These are phyloP conservation scores for Musca vetustissima DNA, from an alignment of 1,140 invertebrate species.

Conservation along the genomic window DNA sequence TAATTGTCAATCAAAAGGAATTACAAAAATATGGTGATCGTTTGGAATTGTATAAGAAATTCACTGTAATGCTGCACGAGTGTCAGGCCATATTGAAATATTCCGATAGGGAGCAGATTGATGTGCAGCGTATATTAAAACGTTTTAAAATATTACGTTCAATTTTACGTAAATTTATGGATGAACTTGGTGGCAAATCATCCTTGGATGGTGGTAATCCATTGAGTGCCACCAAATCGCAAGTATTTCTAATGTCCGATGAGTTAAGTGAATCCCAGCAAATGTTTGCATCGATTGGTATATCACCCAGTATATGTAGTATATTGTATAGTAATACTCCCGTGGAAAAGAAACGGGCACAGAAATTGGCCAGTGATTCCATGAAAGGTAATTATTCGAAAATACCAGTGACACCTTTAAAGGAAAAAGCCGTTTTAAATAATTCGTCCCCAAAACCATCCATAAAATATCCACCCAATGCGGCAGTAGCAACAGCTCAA, in stretches of 20 bases:
- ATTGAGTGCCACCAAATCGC: not conserved
- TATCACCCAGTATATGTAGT: slow-evolving; percentile 33
- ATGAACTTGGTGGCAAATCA: not conserved
- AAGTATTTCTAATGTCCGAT: slow-evolving; percentile 25
- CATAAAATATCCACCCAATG: not conserved
- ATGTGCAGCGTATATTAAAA: slow-evolving; percentile 42
- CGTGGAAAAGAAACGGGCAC: not conserved
- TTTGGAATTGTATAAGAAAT: slow-evolving; percentile 40
- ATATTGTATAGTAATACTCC: slow-evolving; percentile 39
- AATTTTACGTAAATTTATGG: slow-evolving; percentile 39
- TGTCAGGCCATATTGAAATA: slow-evolving; percentile 49
- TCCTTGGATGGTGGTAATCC: not conserved
- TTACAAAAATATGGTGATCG: slow-evolving; percentile 30
- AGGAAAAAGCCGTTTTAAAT: not conserved
- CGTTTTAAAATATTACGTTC: slow-evolving; percentile 50
- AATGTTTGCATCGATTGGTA: slow-evolving; percentile 29
- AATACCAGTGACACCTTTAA: not conserved
- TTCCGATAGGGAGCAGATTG: slow-evolving; percentile 38
- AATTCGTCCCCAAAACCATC: not conserved
- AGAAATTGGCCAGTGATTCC: slow-evolving; percentile 23
- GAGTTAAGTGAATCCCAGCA: slow-evolving; percentile 21
- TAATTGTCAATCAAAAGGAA: slow-evolving; percentile 36
- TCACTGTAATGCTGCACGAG: slow-evolving; percentile 40
- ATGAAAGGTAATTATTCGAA: slow-evolving; percentile 15
- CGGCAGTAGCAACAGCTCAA: not conserved